Evolutionary conservation across 2,888 invertebrate species (phyloP).

Genomic region (Cyrtodaria siliqua): DNA sequence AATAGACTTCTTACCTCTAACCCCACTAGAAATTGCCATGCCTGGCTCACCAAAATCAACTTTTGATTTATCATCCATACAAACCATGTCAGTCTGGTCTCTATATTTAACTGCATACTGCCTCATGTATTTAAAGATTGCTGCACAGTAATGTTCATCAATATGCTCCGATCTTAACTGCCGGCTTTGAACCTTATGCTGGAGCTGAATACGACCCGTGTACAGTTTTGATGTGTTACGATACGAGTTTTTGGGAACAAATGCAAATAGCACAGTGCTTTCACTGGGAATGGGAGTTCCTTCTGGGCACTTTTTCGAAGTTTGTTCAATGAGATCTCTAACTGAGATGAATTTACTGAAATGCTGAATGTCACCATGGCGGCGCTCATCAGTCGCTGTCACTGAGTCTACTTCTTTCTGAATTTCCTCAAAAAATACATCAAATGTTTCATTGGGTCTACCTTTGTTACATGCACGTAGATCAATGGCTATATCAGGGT

Average conservation of each 20-base stretch:
- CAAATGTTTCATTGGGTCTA: not conserved
- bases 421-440: constrained; percentile 43
- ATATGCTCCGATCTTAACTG: constrained; percentile 46
- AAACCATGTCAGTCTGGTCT: constrained; percentile 8
- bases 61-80: constrained; percentile 35
- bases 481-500: constrained; percentile 30
- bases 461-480: constrained; percentile 7
- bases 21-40: constrained; percentile 24
- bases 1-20: constrained; percentile 60
- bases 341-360: constrained; percentile 53
- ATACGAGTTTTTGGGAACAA: constrained; percentile 48
- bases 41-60: constrained; percentile 42
- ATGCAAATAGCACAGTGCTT: constrained; percentile 51
- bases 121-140: constrained; percentile 45
- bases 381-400: constrained; percentile 52
- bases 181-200: constrained; percentile 47
- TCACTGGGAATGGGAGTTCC: constrained; percentile 51
- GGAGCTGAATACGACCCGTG: constrained; percentile 38
- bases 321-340: constrained; percentile 41
- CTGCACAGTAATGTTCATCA: constrained; percentile 57
- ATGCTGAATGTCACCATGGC: constrained; percentile 47
- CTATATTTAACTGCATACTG: constrained; percentile 22
- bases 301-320: constrained; percentile 26
- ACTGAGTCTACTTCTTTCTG: constrained; percentile 32
- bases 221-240: constrained; percentile 45